A percentile compares a stretch with the other conserved stretches of the same genome.
phyloP scores from a whole-genome alignment of 2,888 invertebrate genomes.

The Rhimphoctona megacephalus region DNA sequence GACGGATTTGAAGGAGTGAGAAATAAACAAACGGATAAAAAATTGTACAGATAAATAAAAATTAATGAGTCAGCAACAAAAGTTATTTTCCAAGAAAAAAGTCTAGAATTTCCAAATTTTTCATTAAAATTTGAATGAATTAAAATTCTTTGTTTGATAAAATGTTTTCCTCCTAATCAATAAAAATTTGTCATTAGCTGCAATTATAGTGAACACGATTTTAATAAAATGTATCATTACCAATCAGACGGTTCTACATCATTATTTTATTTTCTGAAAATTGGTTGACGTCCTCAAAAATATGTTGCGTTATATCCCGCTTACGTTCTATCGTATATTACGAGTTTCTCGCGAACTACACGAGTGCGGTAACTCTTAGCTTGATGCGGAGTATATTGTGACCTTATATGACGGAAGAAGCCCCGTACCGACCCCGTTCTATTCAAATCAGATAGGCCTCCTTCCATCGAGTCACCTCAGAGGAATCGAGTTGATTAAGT shows the following conservation, averaged over 20 bases:
- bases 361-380: slow-evolving; percentile 31
- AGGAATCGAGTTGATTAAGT: slow-evolving; percentile 72
- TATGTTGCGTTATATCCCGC: neutral
- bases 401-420: slow-evolving; percentile 71
- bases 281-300: neutral
- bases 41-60: neutral
- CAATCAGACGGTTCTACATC: neutral
- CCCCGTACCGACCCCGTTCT: slow-evolving; percentile 76
- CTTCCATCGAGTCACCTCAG: slow-evolving; percentile 75
- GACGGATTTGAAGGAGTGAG: neutral
- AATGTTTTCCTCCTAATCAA: neutral
- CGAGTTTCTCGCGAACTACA: slow-evolving; percentile 35
- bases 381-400: slow-evolving; percentile 39
- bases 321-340: neutral
- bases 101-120: neutral
- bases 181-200: neutral
- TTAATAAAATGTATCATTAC: neutral
- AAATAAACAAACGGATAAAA: neutral
- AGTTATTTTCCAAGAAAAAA: too few species aligned
- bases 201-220: neutral
- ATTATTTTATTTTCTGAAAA: neutral
- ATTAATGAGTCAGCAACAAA: neutral
- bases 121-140: neutral
- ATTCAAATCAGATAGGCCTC: slow-evolving; percentile 79
- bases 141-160: neutral